A percentile compares a stretch with the other conserved stretches of the same genome.
Evolutionary conservation across 2,888 invertebrate genomes (phyloP).

Genomic region (Dryobota labecula): DNA sequence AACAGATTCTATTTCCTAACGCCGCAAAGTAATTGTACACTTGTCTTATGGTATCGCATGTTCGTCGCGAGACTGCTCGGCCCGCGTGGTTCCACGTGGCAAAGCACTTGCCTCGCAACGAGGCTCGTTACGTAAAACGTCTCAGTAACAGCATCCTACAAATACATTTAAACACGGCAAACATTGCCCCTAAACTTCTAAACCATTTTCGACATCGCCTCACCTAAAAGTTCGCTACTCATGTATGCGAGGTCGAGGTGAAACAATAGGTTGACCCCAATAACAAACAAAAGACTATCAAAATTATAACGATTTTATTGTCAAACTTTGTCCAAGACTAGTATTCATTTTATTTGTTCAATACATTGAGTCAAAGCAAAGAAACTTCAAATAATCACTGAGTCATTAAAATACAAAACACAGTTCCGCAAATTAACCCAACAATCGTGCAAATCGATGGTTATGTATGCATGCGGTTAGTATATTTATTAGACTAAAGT

Average conservation of each 20-base stretch:
- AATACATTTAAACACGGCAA: constrained; percentile 40
- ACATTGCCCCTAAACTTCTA: constrained; percentile 19
- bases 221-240: constrained; percentile 53
- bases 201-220: constrained; percentile 49
- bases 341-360: constrained; percentile 52
- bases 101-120: constrained; percentile 72
- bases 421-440: constrained; percentile 67
- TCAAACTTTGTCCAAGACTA: constrained; percentile 47
- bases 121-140: constrained; percentile 77
- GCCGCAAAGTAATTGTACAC: constrained; percentile 67
- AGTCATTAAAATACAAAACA: constrained; percentile 62
- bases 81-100: constrained; percentile 76
- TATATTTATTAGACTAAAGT: constrained; percentile 35
- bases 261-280: constrained; percentile 74
- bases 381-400: constrained; percentile 53
- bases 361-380: constrained; percentile 43
- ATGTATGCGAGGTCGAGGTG: constrained; percentile 63
- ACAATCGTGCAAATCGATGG: constrained; percentile 63
- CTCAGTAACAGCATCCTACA: constrained; percentile 58
- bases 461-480: constrained; percentile 48
- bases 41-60: constrained; percentile 67
- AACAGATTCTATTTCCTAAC: constrained; percentile 57
- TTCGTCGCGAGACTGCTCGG: constrained; percentile 67
- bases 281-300: constrained; percentile 66
- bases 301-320: constrained; percentile 62